Conservation (phyloP, 2,797 vertebrate genomes). For the Sphenodon punctatus region DNA sequence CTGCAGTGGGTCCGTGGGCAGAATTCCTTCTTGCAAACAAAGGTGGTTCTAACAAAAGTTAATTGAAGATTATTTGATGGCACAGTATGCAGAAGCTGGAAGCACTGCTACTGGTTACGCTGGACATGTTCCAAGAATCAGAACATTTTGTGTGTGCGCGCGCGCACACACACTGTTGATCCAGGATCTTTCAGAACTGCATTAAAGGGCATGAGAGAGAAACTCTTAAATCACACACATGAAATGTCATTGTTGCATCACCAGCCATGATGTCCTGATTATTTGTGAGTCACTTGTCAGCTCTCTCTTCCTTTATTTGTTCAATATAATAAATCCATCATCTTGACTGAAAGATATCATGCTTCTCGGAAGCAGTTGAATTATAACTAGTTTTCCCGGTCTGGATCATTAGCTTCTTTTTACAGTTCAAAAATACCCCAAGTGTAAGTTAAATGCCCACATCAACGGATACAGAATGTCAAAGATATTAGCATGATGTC, state of each 20-base stretch:
- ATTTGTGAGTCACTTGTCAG: background rate
- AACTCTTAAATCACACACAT: background rate
- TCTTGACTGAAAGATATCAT: conserved; percentile 11
- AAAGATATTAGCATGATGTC: conserved; percentile 27
- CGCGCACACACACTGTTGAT: background rate
- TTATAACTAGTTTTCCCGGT: conserved; percentile 25
- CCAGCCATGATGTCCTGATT: background rate
- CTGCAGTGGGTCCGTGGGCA: background rate
- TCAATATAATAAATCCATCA: background rate
- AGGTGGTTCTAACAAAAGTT: accelerated
- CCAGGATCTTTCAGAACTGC: background rate
- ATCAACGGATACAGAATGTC: conserved; percentile 24
- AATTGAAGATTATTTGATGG: background rate
- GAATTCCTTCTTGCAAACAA: background rate
- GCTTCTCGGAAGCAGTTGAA: conserved; percentile 31
- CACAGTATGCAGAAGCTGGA: background rate
- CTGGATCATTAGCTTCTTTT: conserved; percentile 57
- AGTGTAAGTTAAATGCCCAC: background rate
- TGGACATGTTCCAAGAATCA: background rate
- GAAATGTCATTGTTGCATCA: background rate
- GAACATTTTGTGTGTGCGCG: no score
- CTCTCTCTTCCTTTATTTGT: conserved; percentile 4
- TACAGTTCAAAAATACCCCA: conserved; percentile 45
- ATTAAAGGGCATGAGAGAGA: no score
- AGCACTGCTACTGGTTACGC: background rate